Percentiles rank a stretch among this genome's conserved stretches.
Evolutionary conservation across 1,140 invertebrate species (phyloP).

Genomic region (Anoplolepis gracilipes): DNA sequence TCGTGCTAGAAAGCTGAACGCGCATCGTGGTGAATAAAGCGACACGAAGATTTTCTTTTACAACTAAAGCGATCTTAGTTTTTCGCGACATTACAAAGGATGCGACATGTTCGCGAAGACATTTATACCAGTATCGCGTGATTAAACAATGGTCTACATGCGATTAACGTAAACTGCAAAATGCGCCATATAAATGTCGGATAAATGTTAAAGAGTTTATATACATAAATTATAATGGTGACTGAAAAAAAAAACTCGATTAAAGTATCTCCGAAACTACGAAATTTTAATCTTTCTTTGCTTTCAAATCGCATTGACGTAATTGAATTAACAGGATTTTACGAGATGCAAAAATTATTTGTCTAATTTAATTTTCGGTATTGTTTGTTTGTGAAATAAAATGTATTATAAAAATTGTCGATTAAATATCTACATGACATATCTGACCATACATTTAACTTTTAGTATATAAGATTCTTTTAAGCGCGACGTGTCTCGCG

Average conservation of each 20-base stretch:
- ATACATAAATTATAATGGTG: neutral
- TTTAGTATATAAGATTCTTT: neutral
- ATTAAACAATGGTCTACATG: neutral
- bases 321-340: too few relatives aligned
- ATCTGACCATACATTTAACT: neutral
- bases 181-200: neutral
- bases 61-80: neutral
- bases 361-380: too few relatives aligned
- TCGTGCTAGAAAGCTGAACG: constrained; percentile 68
- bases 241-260: neutral
- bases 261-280: neutral
- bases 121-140: neutral
- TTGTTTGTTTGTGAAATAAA: too few relatives aligned
- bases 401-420: neutral
- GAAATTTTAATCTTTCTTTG: too few relatives aligned
- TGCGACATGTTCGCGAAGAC: neutral
- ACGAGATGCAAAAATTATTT: too few relatives aligned
- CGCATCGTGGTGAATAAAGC: constrained; percentile 34
- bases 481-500: neutral
- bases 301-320: too few relatives aligned
- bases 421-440: neutral
- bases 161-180: constrained; percentile 28
- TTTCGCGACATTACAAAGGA: neutral
- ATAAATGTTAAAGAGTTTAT: neutral
- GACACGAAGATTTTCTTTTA: neutral